Base-by-base conservation (phyloP, 2,888 invertebrate genomes). In the Athripsodes cinereus region DNA sequence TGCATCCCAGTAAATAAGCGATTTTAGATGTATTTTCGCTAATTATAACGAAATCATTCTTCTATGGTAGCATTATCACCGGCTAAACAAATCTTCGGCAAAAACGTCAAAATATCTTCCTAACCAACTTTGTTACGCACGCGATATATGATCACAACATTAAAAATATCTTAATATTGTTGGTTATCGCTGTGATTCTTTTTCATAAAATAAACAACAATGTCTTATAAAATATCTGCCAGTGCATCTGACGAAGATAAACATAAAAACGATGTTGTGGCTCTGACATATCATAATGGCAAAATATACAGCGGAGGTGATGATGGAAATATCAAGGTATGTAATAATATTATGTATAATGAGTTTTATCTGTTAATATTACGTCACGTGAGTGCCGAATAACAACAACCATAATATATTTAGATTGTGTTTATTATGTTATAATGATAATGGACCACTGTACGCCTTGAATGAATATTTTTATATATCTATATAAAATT, bases 261-360 rank as follows among this genome's bases (percentile, higher is more conserved):
- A 64, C 78, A 78, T 63, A 67, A 69, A 19, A 70, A 68, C 46
- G 79, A 80, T 64, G 70, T 79, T 1, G 73, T 72, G 35, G 65
- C 69, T 21, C 60, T 80, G 5, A 63, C 75, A 6, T 74, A 68
- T 64, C 69, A 73, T 57, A 70, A 73, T 34, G 72, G 72, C n/a
- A 73, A 73, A 62, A 63, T 80, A 8, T 77, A 74, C 63, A 78
- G 74, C 63, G 76, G 74, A 22, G 73, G 70, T 10, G 79, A 79
- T 62, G 79, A 79, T 66, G 79, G 79, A 22, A 76, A 73, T 67
- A 72, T 80, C 16, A 80, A 78, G 71, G 79, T 79, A 69, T 47
- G 55, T 47, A n/a, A n/a, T n/a, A n/a, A n/a, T n/a, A n/a, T n/a
- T n/a, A 13, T 40, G 16, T n/a, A 10, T 26, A 26, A n/a, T 40